Evolutionary conservation across 64 coral and sea anemone genomes (phyloP), one percentile per base, ranked within the genome.

Genomic region (Dendronephthya gigantea): DNA sequence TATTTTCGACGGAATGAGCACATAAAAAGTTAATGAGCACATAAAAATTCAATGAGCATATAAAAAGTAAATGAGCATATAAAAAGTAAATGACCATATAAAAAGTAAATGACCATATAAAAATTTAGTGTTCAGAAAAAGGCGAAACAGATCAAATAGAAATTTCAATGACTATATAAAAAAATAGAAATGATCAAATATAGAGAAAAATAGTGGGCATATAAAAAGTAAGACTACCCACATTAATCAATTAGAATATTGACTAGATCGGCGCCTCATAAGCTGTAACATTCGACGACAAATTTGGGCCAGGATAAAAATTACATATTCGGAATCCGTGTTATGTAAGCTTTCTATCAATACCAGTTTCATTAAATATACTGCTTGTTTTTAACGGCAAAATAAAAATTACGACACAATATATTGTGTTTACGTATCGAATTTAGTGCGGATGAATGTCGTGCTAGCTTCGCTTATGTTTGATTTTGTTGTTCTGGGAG

Each of bases 211-310:
- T 47, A 43, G 86, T n/a, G n/a, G 81, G 39, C 39, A 81, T 75
- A 75, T 29, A 72, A 39, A 87, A 39, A 51, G 43, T 79, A 23
- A 28, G 51, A 4, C 9, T 14, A 50, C 51, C 84, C 50, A 85
- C 1, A 56, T 29, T 59, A 4, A 85, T 36, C 39, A 38, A 83
- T 17, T 48, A 14, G 49, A 83, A 83, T 83, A 83, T 48, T 83
- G 82, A 83, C 82, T 83, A 83, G 82, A 45, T 41, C 39, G 82
- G 82, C 82, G 22, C 82, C 40, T n/a, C n/a, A n/a, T n/a, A n/a
- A n/a, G n/a, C n/a, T n/a, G n/a, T n/a, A n/a, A n/a, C n/a, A n/a
- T n/a, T n/a, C n/a, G n/a, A n/a, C n/a, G n/a, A n/a, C n/a, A n/a
- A n/a, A n/a, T n/a, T n/a, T n/a, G n/a, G n/a, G n/a, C n/a, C n/a